Evolutionary conservation across 2,888 invertebrate species (phyloP), one percentile per base, ranked within the genome.

Genomic region (Aleiodes alternator): DNA sequence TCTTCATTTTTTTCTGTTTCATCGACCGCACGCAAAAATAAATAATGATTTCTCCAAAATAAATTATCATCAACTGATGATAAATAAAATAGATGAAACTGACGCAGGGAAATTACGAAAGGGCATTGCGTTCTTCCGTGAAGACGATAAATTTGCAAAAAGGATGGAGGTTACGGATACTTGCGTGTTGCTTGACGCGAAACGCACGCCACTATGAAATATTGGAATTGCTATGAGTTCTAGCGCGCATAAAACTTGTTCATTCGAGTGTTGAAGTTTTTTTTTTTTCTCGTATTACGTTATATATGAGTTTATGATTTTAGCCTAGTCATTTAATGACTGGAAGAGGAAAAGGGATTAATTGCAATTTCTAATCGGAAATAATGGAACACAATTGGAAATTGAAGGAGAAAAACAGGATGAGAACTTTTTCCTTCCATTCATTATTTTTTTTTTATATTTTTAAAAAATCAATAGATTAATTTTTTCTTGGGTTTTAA

Each of bases 231-330:
- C 64, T 64, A 43, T 11, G 11, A 29, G 23, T 56, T 11, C 56
- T 11, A 56, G 64, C 48, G 64, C 43, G 43, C 43, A 11, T 43
- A 64, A 64, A 64, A 64, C 43, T 16, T 64, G 64, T 64, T 61
- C 12, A 61, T 43, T 48, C 64, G 16, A 38, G 38, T n/a, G 43
- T 61, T 38, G 38, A 38, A 61, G 14, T n/a, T 56, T 16, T 23
- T 23, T 23, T 23, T 23, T 23, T 23, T 23, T 23, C 8, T 16
- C 4, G 14, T 55, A 14, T 61, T 61, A 61, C 61, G 61, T 38
- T 43, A 31, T 23, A 23, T 23, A 23, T 34, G 34, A 61, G 38
- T 38, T 14, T 34, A 14, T 31, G 14, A 43, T 31, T 14, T 14
- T 8, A 38, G 43, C 16, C 43, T 43, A 31, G 38, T 61, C 38